These are phyloP conservation scores for Sebastes nivosus DNA, from an alignment of 2,797 vertebrate genomes.

Conservation along the genomic window DNA sequence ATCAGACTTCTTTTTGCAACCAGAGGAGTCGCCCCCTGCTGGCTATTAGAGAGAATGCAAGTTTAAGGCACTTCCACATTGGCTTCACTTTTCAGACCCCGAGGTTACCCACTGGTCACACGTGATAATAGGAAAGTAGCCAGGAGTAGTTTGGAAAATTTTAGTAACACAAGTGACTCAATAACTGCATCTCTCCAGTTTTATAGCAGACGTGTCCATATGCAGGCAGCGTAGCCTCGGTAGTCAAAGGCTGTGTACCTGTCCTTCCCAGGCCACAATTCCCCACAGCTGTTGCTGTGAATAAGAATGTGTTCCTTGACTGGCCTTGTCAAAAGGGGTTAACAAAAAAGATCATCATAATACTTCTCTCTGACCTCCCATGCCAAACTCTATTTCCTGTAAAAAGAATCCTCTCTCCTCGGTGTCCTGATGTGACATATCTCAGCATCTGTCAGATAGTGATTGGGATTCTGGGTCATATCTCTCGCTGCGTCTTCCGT, in stretches of 20 bases:
- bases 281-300: constrained; percentile 8
- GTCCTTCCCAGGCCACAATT: neutral
- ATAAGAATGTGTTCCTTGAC: constrained; percentile 31
- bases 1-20: no score
- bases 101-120: neutral
- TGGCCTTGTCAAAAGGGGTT: constrained; percentile 40
- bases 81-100: no score
- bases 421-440: constrained; percentile 24
- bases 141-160: neutral
- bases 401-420: constrained; percentile 15
- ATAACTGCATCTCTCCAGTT: neutral
- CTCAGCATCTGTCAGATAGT: constrained; percentile 45
- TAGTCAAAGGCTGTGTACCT: neutral
- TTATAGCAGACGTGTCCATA: neutral
- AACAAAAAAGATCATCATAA: constrained; percentile 22
- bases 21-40: no score
- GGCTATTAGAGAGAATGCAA: no score
- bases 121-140: neutral
- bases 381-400: constrained; percentile 42
- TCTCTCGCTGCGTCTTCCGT: constrained; percentile 34
- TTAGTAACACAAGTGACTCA: neutral
- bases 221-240: neutral
- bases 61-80: no score
- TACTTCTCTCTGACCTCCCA: constrained; percentile 30
- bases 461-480: constrained; percentile 59